Conservation (phyloP, 2,888 invertebrate genomes). For the Chloroclystis v-ata region DNA sequence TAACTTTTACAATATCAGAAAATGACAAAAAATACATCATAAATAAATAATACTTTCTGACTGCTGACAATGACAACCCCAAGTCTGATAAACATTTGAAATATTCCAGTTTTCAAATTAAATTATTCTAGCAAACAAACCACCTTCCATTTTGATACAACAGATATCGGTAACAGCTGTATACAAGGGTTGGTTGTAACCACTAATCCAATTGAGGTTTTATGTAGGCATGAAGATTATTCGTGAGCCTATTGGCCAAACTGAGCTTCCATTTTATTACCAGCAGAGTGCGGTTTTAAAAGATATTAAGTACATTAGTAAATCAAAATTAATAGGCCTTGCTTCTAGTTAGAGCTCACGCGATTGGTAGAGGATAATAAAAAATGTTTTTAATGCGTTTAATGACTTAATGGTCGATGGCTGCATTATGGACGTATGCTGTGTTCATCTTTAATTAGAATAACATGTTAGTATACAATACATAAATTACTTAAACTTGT, state of each 20-base stretch:
- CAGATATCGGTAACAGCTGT: neutral
- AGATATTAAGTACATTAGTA: neutral
- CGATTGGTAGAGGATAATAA: neutral
- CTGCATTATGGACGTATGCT: too few species aligned
- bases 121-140: neutral
- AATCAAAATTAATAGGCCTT: neutral
- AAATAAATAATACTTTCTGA: too few species aligned
- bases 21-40: too few species aligned
- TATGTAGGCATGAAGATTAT: constrained; percentile 17
- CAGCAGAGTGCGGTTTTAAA: constrained; percentile 7
- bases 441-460: too few species aligned
- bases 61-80: too few species aligned
- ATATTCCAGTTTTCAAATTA: too few species aligned
- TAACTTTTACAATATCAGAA: too few species aligned
- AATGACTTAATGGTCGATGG: too few species aligned
- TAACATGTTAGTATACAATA: too few species aligned
- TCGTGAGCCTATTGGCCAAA: constrained; percentile 2
- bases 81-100: too few species aligned
- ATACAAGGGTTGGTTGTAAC: constrained; percentile 8
- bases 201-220: constrained; percentile 18
- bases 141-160: neutral
- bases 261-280: constrained; percentile 14
- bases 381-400: constrained; percentile 5
- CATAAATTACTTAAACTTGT: too few species aligned
- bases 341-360: neutral